Evolutionary conservation across 2,113 vertebrate species (phyloP), one percentile per base, ranked within the genome.

Genomic region (Manacus vitellinus): DNA sequence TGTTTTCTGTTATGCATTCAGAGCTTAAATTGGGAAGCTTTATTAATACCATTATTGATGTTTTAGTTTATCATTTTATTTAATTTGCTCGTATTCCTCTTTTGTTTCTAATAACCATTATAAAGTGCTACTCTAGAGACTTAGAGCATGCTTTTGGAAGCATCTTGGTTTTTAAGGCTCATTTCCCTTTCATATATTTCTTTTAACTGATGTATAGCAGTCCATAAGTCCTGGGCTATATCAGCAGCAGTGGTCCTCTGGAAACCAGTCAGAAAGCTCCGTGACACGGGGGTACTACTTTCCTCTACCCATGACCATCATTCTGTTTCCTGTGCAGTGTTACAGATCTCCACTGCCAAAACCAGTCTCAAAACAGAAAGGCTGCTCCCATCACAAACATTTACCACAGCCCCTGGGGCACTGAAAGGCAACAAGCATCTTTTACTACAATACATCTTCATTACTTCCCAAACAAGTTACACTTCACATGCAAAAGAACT

Each of bases 351-450:
- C 25, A 30, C 9, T 67, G 62, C 20, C 25, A 47, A 72, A 76
- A 52, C 37, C 30, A 52, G 13, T 43, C 33, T 63, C 56, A 22
- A 65, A 54, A 28, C 49, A 74, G 55, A 37, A 63, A 74, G 27
- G 12, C 44, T 86, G 4, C 14, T 54, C 15, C n/a, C 4, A 5
- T 56, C 58, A 67, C 17, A 66, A 82, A 10, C 8, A 8, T 47
- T 78, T 68, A 33, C 12, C 4, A 2, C 0, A 0, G 47, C 19
- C 37, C 47, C 3, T 16, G 14, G 33, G 58, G 46, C 52, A 33
- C 35, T 28, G 37, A 37, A 63, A 63, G 55, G 43, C 44, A 43
- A 23, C 23, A 25, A 37, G 6, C 43, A 21, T 37, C 25, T 85
- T 80, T 12, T 65, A 12, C n/a, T 65, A 20, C 19, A 47, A 8